Evolutionary conservation across 2,113 vertebrate genomes (phyloP).

Genomic region (Dicentrarchus labrax): DNA sequence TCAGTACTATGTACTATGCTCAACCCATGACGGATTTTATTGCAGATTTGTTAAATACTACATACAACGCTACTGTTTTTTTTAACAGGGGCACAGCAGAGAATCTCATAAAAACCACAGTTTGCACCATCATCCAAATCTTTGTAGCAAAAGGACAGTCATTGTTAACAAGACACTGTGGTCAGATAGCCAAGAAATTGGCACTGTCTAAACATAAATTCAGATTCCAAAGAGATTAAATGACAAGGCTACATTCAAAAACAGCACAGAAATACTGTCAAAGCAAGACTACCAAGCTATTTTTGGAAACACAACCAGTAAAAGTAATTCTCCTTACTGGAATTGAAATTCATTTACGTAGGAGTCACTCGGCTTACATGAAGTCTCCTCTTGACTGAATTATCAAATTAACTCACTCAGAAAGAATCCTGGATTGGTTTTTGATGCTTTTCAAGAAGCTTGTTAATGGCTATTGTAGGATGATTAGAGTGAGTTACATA

Average conservation of each 20-base stretch:
- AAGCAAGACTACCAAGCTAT: neutral
- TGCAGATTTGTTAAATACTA: neutral
- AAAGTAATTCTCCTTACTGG: neutral
- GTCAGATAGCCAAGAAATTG: neutral
- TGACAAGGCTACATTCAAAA: neutral
- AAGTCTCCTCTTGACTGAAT: slow-evolving; percentile 36
- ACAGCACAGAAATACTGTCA: neutral
- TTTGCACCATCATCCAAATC: neutral
- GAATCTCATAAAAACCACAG: too few species aligned
- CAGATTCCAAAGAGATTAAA: neutral
- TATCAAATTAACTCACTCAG: slow-evolving; percentile 27
- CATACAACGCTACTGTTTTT: neutral
- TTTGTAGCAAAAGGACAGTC: neutral
- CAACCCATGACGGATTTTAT: neutral
- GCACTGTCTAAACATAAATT: neutral
- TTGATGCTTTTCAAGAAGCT: slow-evolving; percentile 43
- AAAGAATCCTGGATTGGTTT: slow-evolving; percentile 31
- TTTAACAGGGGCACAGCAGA: neutral
- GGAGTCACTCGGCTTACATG: slow-evolving; percentile 34
- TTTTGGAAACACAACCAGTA: slow-evolving; percentile 14
- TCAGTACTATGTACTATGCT: neutral
- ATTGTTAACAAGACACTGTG: neutral
- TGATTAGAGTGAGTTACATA: slow-evolving; percentile 33
- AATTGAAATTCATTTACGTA: slow-evolving; percentile 7
- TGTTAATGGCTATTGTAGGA: slow-evolving; percentile 36